phyloP scores from a whole-genome alignment of 2,888 invertebrate species.

The Andrena hattorfiana region DNA sequence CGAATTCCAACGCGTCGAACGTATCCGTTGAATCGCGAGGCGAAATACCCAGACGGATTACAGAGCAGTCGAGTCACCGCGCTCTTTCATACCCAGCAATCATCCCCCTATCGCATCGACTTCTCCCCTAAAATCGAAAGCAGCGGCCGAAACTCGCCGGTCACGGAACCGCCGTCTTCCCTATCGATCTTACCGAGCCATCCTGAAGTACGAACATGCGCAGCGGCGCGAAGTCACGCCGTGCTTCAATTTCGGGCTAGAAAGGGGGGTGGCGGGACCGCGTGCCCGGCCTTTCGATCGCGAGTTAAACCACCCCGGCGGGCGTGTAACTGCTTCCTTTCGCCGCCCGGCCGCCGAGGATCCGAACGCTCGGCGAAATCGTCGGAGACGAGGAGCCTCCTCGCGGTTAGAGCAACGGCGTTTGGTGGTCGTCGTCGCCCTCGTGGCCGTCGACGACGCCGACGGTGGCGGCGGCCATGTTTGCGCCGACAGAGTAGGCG shows the following conservation, averaged over 20 bases:
- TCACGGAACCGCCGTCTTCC: constrained; percentile 62
- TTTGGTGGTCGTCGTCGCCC: constrained; percentile 25
- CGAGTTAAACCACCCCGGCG: neutral
- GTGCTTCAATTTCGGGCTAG: constrained; percentile 63
- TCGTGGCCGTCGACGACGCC: constrained; percentile 47
- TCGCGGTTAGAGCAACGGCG: neutral
- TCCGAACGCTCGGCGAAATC: neutral
- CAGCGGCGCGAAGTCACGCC: constrained; percentile 48
- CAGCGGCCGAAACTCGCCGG: constrained; percentile 26
- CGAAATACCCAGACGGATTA: neutral
- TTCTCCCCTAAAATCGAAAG: constrained; percentile 55
- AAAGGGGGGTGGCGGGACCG: constrained; percentile 31
- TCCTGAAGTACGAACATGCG: constrained; percentile 64
- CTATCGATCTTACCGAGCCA: constrained; percentile 66
- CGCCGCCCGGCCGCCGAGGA: neutral
- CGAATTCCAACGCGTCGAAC: neutral
- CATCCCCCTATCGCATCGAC: constrained; percentile 23
- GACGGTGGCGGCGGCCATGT: constrained; percentile 82
- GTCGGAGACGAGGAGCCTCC: neutral
- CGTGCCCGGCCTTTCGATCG: neutral
- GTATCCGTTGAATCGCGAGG: neutral
- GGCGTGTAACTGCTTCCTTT: neutral
- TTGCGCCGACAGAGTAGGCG: constrained; percentile 84
- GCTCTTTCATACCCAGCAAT: neutral
- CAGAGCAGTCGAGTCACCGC: neutral